These are phyloP conservation scores for Acropternis orthonyx DNA, from an alignment of 2,797 vertebrate genomes.

Conservation along the genomic window DNA sequence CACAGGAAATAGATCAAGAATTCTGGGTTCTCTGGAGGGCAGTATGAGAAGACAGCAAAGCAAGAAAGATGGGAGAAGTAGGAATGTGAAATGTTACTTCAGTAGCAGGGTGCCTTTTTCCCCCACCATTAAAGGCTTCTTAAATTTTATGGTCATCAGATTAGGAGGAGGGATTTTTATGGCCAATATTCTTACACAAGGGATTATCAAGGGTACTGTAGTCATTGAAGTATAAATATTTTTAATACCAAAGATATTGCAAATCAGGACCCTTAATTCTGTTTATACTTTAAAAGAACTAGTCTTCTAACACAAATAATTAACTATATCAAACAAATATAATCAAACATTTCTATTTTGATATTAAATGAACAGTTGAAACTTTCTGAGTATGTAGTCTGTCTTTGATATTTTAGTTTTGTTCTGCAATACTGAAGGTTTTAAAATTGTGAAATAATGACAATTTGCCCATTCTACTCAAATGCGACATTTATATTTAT, in stretches of 20 bases:
- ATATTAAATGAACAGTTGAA: background rate
- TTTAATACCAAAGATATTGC: background rate
- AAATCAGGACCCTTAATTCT: background rate
- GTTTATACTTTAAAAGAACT: background rate
- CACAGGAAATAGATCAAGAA: background rate
- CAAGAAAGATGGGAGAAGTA: background rate
- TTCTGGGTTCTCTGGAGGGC: background rate
- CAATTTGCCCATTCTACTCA: background rate
- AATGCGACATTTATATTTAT: background rate
- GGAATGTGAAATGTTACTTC: background rate
- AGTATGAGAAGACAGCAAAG: background rate
- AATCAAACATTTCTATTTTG: background rate
- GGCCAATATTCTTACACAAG: background rate
- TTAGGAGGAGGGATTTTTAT: background rate
- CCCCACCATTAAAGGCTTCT: background rate
- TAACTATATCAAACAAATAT: background rate
- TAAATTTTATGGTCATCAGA: background rate
- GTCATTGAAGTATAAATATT: background rate
- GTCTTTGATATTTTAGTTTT: background rate
- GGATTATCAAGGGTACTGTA: background rate
- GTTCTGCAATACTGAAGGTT: background rate
- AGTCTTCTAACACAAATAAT: background rate
- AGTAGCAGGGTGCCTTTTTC: background rate
- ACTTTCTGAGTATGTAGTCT: background rate
- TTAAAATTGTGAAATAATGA: background rate